phyloP scores from a whole-genome alignment of 2,797 vertebrate genomes.

The Parotocinclus haroldoi region DNA sequence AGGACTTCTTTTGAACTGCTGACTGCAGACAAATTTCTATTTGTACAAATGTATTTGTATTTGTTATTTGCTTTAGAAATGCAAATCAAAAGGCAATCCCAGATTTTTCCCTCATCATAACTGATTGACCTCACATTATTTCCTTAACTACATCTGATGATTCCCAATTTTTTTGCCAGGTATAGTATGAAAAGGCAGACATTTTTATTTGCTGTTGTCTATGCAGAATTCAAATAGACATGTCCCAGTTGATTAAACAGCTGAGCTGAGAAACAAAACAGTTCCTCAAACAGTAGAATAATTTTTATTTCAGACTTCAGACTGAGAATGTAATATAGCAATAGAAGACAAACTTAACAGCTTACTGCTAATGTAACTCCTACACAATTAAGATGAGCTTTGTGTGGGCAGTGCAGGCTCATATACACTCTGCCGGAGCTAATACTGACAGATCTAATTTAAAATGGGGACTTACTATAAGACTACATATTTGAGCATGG shows the following conservation, averaged over 20 bases:
- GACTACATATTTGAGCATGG: constrained; percentile 13
- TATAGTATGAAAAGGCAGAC: neutral
- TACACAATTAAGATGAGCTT: constrained; percentile 12
- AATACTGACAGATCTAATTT: constrained; percentile 8
- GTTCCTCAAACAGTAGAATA: neutral
- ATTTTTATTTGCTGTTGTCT: neutral
- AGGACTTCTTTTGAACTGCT: no score
- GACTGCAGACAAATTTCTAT: no score
- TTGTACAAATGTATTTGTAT: no score
- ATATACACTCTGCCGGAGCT: neutral
- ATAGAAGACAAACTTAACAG: neutral
- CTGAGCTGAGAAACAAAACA: neutral
- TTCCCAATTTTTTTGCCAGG: neutral
- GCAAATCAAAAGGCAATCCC: no score
- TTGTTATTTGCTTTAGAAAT: no score
- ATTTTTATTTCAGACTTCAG: constrained; percentile 6
- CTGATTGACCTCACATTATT: no score
- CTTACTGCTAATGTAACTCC: constrained; percentile 16
- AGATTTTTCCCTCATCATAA: no score
- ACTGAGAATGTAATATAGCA: constrained; percentile 6
- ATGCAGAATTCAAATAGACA: neutral
- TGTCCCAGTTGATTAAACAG: no score
- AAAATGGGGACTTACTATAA: constrained; percentile 11
- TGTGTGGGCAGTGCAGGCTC: neutral
- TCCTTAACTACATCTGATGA: no score